Conservation (phyloP, 2,888 invertebrate genomes). For the Lasioglossum villosulum region DNA sequence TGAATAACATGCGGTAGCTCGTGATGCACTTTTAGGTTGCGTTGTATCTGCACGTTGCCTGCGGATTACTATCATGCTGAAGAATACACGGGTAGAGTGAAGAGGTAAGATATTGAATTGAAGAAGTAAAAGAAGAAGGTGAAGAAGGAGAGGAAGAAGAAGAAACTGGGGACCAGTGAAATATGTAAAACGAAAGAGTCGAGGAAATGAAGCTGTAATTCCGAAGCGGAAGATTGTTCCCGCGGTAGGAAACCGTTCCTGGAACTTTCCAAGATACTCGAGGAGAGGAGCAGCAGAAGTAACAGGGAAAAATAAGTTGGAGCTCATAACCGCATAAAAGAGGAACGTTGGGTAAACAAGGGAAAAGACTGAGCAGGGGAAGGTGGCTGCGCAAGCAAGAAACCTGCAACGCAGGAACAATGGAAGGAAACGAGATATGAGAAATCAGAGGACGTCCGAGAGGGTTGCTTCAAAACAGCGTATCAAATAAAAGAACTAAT, state of each 20-base stretch:
- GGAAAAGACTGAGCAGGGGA: constrained; percentile 26
- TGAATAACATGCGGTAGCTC: constrained; percentile 16
- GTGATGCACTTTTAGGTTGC: neutral
- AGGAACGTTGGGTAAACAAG: constrained; percentile 45
- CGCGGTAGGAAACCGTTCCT: constrained; percentile 40
- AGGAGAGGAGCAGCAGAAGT: constrained; percentile 22
- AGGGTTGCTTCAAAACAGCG: constrained; percentile 1
- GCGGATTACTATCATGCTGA: constrained; percentile 9
- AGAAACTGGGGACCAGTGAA: constrained; percentile 8
- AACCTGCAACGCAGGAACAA: constrained; percentile 37
- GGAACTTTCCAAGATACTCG: constrained; percentile 30
- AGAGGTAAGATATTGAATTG: constrained; percentile 47
- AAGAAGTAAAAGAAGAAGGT: neutral
- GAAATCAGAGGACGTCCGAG: constrained; percentile 35
- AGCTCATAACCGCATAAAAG: constrained; percentile 44
- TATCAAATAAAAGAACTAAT: constrained; percentile 35
- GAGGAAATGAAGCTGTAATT: constrained; percentile 47
- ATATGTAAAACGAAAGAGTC: constrained; percentile 49
- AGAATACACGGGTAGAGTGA: constrained; percentile 10
- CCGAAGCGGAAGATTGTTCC: constrained; percentile 46
- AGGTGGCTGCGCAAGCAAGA: constrained; percentile 9
- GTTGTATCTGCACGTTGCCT: neutral
- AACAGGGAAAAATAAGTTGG: constrained; percentile 53
- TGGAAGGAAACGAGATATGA: constrained; percentile 42
- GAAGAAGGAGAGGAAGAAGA: neutral